A percentile compares a stretch with the other conserved stretches of the same genome.
Evolutionary conservation across 2,113 vertebrate species (phyloP).

Genomic region (Turdus rufiventris): DNA sequence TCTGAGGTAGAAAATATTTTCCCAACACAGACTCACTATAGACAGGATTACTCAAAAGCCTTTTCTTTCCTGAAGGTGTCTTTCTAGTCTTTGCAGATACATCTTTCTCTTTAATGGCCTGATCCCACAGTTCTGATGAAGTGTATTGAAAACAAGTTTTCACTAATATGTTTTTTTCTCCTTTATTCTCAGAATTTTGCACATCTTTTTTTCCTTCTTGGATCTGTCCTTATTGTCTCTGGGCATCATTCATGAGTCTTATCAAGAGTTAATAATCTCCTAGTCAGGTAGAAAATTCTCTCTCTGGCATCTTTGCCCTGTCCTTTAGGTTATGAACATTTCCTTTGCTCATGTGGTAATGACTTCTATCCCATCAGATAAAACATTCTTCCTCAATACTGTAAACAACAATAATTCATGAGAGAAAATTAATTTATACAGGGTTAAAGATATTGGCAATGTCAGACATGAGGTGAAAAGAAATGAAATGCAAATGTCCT

Average conservation of each 20-base stretch:
- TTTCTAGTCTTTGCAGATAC: not conserved
- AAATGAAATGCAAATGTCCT: not conserved
- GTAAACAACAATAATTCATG: not conserved
- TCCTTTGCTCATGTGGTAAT: not conserved
- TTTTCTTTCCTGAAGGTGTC: not conserved
- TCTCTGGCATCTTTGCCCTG: not conserved
- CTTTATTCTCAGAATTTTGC: not conserved
- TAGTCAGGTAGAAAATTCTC: not conserved
- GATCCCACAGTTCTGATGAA: not conserved
- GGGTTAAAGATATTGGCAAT: not conserved
- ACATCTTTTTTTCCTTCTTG: not conserved
- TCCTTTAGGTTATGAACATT: not conserved
- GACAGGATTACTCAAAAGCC: not conserved
- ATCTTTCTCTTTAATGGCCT: not conserved
- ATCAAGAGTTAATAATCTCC: not conserved
- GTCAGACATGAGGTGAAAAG: not conserved
- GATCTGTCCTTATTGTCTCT: not conserved
- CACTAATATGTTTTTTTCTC: not conserved
- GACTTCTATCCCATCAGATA: not conserved
- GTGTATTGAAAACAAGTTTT: not conserved
- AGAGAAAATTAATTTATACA: not conserved
- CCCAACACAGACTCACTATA: not conserved
- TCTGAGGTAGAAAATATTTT: not conserved
- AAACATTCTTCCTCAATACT: not conserved
- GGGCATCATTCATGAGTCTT: not conserved